Conservation (phyloP, 1,140 invertebrate genomes). For the Dendroctonus valens region DNA sequence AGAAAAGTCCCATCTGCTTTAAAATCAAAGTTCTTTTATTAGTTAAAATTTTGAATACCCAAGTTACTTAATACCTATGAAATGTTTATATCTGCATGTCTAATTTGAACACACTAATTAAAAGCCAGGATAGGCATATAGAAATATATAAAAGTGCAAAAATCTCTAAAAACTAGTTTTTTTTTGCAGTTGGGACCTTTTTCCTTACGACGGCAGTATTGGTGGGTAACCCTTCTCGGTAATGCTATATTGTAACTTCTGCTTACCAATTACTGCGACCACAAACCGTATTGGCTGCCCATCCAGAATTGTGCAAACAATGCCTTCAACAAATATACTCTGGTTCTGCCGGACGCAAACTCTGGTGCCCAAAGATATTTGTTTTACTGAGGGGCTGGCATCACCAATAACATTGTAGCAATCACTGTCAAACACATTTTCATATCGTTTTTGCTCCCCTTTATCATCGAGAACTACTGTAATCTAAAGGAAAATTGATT, state of each 20-base stretch:
- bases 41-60: too few relatives aligned
- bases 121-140: too few relatives aligned
- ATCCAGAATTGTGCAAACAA: constrained; percentile 69
- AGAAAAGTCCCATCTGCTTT: too few relatives aligned
- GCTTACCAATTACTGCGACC: constrained; percentile 63
- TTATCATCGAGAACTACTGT: constrained; percentile 72
- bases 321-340: constrained; percentile 79
- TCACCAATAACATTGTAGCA: constrained; percentile 90
- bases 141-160: too few relatives aligned
- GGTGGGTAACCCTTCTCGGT: too few relatives aligned
- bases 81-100: too few relatives aligned
- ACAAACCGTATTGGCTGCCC: constrained; percentile 72
- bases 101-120: too few relatives aligned
- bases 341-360: constrained; percentile 56
- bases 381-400: constrained; percentile 80
- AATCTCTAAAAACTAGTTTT: too few relatives aligned
- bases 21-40: too few relatives aligned
- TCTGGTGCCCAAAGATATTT: constrained; percentile 57
- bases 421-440: constrained; percentile 71
- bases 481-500: constrained; percentile 53
- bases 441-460: constrained; percentile 59
- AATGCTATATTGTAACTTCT: not conserved
- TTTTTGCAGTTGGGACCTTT: too few relatives aligned
- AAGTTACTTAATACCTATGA: too few relatives aligned
- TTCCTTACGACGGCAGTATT: too few relatives aligned